A percentile compares a stretch with the other conserved stretches of the same genome.
phyloP scores from a whole-genome alignment of 2,888 invertebrate genomes.

The Plusia festucae region DNA sequence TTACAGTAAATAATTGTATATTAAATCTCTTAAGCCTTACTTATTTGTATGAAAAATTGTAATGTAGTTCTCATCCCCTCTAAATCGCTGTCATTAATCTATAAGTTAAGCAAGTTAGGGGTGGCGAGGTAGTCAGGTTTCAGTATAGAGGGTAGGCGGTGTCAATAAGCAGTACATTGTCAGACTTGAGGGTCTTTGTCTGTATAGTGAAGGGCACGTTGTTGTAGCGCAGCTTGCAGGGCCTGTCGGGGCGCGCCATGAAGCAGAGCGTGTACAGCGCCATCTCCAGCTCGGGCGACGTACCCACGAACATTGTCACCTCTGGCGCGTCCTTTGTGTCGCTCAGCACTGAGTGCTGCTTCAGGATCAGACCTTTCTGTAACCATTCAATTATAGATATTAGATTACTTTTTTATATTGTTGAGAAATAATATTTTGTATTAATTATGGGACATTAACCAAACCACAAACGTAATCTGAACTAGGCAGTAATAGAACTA shows the following conservation, averaged over 20 bases:
- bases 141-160: constrained; percentile 80
- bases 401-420: too few species aligned
- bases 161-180: constrained; percentile 80
- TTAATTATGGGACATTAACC: too few species aligned
- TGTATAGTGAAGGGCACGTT: constrained; percentile 82
- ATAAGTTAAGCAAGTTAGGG: not conserved
- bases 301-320: constrained; percentile 94
- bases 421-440: too few species aligned
- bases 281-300: constrained; percentile 97
- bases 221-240: constrained; percentile 91
- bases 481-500: too few species aligned
- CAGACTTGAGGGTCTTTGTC: constrained; percentile 79
- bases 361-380: constrained; percentile 94
- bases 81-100: too few species aligned
- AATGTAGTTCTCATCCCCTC: too few species aligned
- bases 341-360: constrained; percentile 92
- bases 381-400: constrained; percentile 2
- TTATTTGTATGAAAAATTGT: not conserved
- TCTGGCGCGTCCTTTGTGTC: constrained; percentile 93
- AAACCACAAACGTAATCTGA: too few species aligned
- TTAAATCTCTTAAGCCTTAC: not conserved
- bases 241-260: constrained; percentile 92
- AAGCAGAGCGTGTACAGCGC: constrained; percentile 97
- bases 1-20: not conserved
- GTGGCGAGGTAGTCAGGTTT: constrained; percentile 11